Conservation (phyloP, 2,888 invertebrate genomes). For the Apodemia zela region DNA sequence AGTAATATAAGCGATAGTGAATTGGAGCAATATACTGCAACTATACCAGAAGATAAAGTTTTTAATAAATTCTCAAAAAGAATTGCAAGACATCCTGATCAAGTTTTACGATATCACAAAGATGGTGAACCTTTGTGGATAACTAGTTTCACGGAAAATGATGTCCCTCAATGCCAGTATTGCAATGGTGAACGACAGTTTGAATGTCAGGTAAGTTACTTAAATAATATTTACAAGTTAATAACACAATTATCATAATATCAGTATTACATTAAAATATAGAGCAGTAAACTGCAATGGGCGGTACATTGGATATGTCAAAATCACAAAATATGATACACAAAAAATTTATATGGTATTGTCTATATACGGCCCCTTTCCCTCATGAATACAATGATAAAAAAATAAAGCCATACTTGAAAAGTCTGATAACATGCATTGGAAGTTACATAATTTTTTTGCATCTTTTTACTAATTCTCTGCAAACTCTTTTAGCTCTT, state of each 20-base stretch:
- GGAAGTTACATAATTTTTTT: too few relatives aligned
- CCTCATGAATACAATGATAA: too few relatives aligned
- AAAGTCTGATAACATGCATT: too few relatives aligned
- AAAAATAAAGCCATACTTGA: too few relatives aligned
- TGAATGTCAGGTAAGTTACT: constrained; percentile 89
- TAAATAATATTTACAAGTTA: too few relatives aligned
- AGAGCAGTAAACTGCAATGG: too few relatives aligned
- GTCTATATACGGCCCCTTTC: too few relatives aligned
- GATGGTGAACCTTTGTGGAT: constrained; percentile 93
- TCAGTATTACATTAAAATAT: background rate
- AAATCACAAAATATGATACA: too few relatives aligned
- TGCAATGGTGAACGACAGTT: constrained; percentile 90
- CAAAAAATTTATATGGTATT: too few relatives aligned
- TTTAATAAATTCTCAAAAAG: constrained; percentile 89
- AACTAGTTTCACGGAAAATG: constrained; percentile 75
- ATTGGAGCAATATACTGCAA: constrained; percentile 83
- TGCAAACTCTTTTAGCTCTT: too few relatives aligned
- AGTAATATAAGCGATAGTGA: constrained; percentile 84
- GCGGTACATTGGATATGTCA: too few relatives aligned
- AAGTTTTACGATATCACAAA: constrained; percentile 89
- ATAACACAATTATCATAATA: background rate
- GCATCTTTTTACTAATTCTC: too few relatives aligned
- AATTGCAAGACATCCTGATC: constrained; percentile 86
- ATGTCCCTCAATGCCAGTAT: constrained; percentile 79
- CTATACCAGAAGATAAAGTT: constrained; percentile 84